Base-by-base conservation (phyloP, 2,113 vertebrate species). In the Anolis carolinensis region DNA sequence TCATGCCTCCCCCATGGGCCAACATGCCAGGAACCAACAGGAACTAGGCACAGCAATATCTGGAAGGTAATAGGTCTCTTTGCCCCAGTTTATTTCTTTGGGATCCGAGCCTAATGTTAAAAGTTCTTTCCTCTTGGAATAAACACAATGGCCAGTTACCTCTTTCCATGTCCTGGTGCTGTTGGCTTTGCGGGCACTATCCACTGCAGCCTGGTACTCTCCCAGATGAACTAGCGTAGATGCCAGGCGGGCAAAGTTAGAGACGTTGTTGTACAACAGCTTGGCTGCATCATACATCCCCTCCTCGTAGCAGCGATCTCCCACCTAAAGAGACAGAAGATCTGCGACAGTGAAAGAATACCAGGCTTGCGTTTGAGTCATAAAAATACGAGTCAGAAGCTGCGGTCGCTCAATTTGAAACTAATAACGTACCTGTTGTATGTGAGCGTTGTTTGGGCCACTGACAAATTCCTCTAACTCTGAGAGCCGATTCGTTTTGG, bases 151-250 rank as follows among this genome's bases (percentile, higher is more conserved):
- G 44, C 30, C 59, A 70, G 14, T 92, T 95, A 98, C 98, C 97
- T 99, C 98, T 87, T 98, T 99, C 98, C 98, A 98, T 3, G 97
- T 98, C 81, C 96, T 96, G 2, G 97, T 98, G 94, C 97, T 98
- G 87, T 98, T 98, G 91, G 98, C 97, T 93, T 99, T 99, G 87
- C 96, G 95, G 84, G 96, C 97, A 23, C 98, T 98, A 95, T 99
- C 98, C 92, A 99, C 98, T 0, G 98, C 98, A 0, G 98, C 98
- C 93, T 98, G 98, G 90, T 98, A 98, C 80, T 99, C 98, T 16
- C 97, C 97, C 0, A 98, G 96, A 89, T 97, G 97, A 48, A 99
- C 97, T 34, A 98, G 93, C 14, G 98, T 98, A 16, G 98, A 98
- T 0, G 98, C 98, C 90, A 98, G 95, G 32, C 96, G 96, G 63